Conservation (phyloP, 2,113 vertebrate species). For the Elephantulus edwardii region DNA sequence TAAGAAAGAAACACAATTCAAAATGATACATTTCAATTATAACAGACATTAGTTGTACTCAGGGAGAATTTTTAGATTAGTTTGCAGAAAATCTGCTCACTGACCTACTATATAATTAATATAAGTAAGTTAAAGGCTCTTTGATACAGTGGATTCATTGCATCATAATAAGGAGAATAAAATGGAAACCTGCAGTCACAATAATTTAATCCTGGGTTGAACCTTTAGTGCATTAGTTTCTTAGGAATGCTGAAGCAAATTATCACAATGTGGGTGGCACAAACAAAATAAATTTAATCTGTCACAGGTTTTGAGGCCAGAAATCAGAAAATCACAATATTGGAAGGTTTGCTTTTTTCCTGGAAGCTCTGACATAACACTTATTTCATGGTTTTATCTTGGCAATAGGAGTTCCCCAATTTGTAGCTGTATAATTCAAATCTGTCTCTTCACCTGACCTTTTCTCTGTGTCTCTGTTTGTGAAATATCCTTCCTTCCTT, state of each 20-base stretch:
- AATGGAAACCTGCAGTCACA: background rate
- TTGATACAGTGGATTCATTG: background rate
- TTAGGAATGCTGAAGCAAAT: background rate
- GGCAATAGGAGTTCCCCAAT: background rate
- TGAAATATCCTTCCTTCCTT: background rate
- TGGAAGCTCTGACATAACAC: background rate
- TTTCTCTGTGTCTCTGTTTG: background rate
- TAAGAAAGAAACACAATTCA: background rate
- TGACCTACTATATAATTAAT: background rate
- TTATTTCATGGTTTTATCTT: background rate
- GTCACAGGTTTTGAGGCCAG: background rate
- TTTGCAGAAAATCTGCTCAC: background rate
- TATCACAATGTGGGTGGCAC: background rate
- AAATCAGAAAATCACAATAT: background rate
- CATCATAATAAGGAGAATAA: background rate
- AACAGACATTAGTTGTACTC: background rate
- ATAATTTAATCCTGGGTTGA: background rate
- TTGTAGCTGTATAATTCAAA: background rate
- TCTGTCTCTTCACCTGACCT: background rate
- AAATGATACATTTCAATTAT: background rate
- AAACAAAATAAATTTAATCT: background rate
- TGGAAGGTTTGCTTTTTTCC: background rate
- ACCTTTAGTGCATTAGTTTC: background rate
- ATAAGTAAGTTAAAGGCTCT: background rate
- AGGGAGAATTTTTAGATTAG: background rate